A percentile compares a stretch with the other conserved stretches of the same genome.
These are phyloP conservation scores for Aurelia aurita DNA, from an alignment of 30 jellyfish, hydroid and myxozoan genomes.

Conservation along the genomic window DNA sequence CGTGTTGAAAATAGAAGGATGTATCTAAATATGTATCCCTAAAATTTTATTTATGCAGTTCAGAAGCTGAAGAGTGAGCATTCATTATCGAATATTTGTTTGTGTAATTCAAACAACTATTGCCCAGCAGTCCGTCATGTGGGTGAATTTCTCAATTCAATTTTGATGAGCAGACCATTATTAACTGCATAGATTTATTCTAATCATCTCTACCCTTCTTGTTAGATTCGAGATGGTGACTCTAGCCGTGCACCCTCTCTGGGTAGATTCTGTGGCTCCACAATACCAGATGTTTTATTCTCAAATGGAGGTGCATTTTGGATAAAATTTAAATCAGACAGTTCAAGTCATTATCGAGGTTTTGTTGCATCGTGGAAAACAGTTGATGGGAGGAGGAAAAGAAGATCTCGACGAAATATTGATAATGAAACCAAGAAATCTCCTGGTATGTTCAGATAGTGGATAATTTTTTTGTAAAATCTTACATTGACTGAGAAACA, in stretches of 20 bases:
- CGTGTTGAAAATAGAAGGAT: too few species aligned
- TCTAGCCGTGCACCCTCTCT: slow-evolving; percentile 44
- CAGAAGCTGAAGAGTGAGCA: too few species aligned
- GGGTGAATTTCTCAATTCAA: too few species aligned
- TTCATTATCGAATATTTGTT: too few species aligned
- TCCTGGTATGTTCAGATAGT: slow-evolving; percentile 16
- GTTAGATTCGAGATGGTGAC: slow-evolving; percentile 68
- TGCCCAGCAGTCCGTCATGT: too few species aligned
- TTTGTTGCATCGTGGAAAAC: slow-evolving; percentile 78
- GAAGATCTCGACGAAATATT: slow-evolving; percentile 12
- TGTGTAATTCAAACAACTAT: too few species aligned
- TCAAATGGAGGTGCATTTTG: slow-evolving; percentile 59
- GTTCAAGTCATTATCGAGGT: slow-evolving; percentile 60
- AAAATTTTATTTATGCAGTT: too few species aligned
- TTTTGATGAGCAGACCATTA: too few species aligned
- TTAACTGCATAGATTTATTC: too few species aligned
- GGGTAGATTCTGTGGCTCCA: slow-evolving; percentile 79
- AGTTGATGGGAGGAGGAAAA: background rate
- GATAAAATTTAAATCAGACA: slow-evolving; percentile 73
- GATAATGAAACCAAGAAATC: background rate
- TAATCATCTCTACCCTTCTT: too few species aligned
- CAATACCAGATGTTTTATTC: slow-evolving; percentile 19
- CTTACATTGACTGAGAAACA: background rate
- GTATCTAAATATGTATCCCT: too few species aligned
- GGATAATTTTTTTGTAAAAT: background rate